phyloP scores from a whole-genome alignment of 2,113 vertebrate genomes.

The Sinocyclocheilus maitianheensis region DNA sequence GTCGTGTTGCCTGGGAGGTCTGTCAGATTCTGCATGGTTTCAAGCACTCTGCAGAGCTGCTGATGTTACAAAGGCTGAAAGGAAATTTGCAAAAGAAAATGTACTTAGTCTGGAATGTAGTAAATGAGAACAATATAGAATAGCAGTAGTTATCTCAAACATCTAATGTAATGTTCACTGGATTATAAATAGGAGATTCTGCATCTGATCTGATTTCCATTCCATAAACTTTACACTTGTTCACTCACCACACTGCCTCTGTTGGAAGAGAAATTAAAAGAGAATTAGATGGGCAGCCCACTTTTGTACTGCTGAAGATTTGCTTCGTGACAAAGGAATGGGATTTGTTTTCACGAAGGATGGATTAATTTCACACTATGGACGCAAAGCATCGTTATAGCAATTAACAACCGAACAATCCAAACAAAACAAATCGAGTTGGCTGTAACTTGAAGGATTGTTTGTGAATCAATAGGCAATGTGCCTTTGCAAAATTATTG shows the following conservation, averaged over 20 bases:
- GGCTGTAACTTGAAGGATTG: no score
- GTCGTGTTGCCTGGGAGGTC: slow-evolving; percentile 60
- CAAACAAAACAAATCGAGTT: background rate
- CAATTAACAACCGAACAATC: slow-evolving; percentile 40
- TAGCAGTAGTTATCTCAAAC: background rate
- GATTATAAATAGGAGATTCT: background rate
- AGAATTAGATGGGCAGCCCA: slow-evolving; percentile 8
- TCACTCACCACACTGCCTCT: slow-evolving; percentile 23
- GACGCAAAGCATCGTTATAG: slow-evolving; percentile 46
- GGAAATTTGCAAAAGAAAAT: background rate
- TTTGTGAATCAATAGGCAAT: no score
- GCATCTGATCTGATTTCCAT: background rate
- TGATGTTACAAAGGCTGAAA: slow-evolving; percentile 11
- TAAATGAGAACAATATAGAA: background rate
- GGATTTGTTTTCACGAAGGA: slow-evolving; percentile 57
- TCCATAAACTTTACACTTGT: background rate
- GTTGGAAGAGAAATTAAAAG: background rate
- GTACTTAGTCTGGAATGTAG: background rate
- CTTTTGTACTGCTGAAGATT: slow-evolving; percentile 35
- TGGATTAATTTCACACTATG: slow-evolving; percentile 46
- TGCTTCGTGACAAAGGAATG: background rate
- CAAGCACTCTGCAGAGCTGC: background rate
- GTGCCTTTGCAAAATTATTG: no score
- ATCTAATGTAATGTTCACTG: background rate
- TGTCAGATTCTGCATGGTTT: slow-evolving; percentile 72